Percentiles rank a stretch among this genome's conserved stretches.
Evolutionary conservation across 2,797 vertebrate species (phyloP).

Genomic region (Falco novaeseelandiae): DNA sequence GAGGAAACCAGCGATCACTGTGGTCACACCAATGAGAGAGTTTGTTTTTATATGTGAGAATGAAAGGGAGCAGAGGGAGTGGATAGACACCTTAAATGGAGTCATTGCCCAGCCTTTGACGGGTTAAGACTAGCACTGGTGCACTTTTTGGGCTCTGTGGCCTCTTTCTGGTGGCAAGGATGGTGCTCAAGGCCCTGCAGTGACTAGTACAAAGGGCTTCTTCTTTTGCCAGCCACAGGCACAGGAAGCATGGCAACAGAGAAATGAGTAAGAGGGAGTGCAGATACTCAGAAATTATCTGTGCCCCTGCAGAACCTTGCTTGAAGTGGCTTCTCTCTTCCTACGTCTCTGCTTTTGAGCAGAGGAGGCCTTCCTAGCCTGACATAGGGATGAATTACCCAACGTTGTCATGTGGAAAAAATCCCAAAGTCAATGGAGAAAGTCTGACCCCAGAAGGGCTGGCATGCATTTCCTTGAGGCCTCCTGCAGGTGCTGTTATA

Average conservation of each 20-base stretch:
- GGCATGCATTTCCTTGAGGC: not conserved
- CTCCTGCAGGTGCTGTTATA: not conserved
- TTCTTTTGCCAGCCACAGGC: not conserved
- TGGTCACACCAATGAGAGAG: conserved; percentile 83
- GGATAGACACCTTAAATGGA: conserved; percentile 84
- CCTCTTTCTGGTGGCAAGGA: not conserved
- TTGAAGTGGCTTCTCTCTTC: not conserved
- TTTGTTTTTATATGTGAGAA: conserved; percentile 90
- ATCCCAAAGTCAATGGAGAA: not conserved
- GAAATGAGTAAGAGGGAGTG: not conserved
- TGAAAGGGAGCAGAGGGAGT: conserved; percentile 86
- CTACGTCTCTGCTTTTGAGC: not conserved
- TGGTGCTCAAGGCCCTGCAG: not conserved
- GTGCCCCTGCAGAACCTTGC: not conserved
- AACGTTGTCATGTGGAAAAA: not conserved
- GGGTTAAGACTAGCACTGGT: conserved; percentile 72
- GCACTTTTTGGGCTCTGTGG: not conserved
- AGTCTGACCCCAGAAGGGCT: not conserved
- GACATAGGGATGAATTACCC: not conserved
- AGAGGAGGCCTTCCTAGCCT: not conserved
- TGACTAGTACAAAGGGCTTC: not conserved
- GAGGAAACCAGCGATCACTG: conserved; percentile 82
- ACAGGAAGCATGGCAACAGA: not conserved
- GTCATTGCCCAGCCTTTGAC: conserved; percentile 83
- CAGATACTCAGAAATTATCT: not conserved